Evolutionary conservation across 2,888 invertebrate genomes (phyloP).

Genomic region (Darwinula stevensoni): DNA sequence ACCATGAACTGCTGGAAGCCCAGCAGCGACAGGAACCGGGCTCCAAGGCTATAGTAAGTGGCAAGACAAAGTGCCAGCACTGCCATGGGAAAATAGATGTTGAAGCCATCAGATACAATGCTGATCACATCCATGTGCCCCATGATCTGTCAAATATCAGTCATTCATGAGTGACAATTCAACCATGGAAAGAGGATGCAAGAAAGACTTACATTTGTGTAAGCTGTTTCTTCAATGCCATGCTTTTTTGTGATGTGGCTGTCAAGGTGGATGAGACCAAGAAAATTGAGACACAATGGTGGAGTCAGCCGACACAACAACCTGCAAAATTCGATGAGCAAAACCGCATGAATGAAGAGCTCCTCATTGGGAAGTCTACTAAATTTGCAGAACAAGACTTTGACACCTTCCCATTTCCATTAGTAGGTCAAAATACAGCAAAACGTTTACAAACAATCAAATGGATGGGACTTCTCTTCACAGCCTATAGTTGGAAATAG

Average conservation of each 20-base stretch:
- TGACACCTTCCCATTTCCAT: too few relatives aligned
- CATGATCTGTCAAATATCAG: conserved; percentile 35
- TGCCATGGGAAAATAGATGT: conserved; percentile 94
- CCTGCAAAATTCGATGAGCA: conserved; percentile 15
- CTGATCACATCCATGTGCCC: conserved; percentile 97
- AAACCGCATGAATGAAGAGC: too few relatives aligned
- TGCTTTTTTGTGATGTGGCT: conserved; percentile 52
- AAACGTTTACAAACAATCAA: too few relatives aligned
- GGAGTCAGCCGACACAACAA: conserved; percentile 83
- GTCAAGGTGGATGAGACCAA: conserved; percentile 92
- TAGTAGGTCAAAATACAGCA: too few relatives aligned
- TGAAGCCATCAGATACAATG: conserved; percentile 89
- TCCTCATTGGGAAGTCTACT: too few relatives aligned
- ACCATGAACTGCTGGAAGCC: conserved; percentile 94
- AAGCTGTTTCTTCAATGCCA: conserved; percentile 54
- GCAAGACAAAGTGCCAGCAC: conserved; percentile 73
- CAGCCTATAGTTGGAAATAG: too few relatives aligned
- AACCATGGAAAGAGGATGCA: neutral
- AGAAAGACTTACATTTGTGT: conserved; percentile 34
- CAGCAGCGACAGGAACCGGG: conserved; percentile 54
- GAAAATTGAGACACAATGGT: conserved; percentile 90
- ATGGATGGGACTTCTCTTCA: too few relatives aligned
- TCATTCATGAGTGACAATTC: neutral
- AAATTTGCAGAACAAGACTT: too few relatives aligned
- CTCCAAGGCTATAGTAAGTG: conserved; percentile 78